Evolutionary conservation across 2,888 invertebrate species (phyloP).

Genomic region (Cremastinae sp.): DNA sequence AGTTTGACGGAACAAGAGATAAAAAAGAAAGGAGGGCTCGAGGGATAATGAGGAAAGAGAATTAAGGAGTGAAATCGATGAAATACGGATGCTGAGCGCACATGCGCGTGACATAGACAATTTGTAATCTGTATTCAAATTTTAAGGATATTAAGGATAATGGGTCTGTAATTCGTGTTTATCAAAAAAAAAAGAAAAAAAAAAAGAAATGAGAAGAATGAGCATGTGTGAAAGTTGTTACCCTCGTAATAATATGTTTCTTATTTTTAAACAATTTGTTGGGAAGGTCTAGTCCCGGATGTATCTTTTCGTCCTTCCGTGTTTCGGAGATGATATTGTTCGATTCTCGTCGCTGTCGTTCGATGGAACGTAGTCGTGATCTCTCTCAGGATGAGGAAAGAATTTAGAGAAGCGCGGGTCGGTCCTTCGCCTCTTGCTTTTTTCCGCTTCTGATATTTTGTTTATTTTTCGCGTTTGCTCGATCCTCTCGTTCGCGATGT

Average conservation of each 20-base stretch:
- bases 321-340: neutral
- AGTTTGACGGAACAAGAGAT: constrained; percentile 7
- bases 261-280: no score
- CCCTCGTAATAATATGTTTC: constrained; percentile 48
- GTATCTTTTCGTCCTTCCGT: neutral
- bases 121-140: constrained; percentile 61
- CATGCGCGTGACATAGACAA: constrained; percentile 55
- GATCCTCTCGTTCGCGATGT: constrained; percentile 67
- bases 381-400: neutral
- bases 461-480: constrained; percentile 54
- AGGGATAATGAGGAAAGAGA: constrained; percentile 15
- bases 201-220: constrained; percentile 49
- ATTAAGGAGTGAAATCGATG: constrained; percentile 20
- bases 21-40: constrained; percentile 21
- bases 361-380: neutral
- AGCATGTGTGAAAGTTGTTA: constrained; percentile 57
- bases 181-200: constrained; percentile 52
- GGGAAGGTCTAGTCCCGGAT: neutral
- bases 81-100: constrained; percentile 49
- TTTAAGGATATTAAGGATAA: constrained; percentile 61
- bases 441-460: constrained; percentile 50
- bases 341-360: neutral
- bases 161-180: constrained; percentile 63
- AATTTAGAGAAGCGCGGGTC: neutral
- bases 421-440: constrained; percentile 2